A percentile compares a stretch with the other conserved stretches of the same genome.
phyloP scores from a whole-genome alignment of 2,888 invertebrate species.

The Idaea straminata region DNA sequence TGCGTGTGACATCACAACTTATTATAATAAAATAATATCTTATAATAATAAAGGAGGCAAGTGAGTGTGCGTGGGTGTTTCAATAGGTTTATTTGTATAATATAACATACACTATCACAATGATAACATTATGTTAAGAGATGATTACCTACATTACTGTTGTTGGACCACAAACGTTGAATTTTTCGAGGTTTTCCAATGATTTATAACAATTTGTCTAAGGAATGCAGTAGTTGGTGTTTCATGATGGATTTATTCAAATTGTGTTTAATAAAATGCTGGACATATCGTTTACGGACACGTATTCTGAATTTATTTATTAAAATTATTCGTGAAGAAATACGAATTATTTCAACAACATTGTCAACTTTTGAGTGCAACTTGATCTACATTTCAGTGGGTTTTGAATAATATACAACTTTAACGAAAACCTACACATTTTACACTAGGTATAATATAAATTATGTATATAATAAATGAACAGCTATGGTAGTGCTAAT shows the following conservation, averaged over 20 bases:
- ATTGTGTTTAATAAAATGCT: neutral
- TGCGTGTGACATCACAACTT: slow-evolving; percentile 20
- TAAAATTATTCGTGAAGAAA: neutral
- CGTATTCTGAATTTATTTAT: neutral
- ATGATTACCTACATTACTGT: slow-evolving; percentile 28
- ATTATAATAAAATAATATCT: slow-evolving; percentile 16
- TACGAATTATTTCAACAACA: slow-evolving; percentile 1
- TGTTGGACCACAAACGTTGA: slow-evolving; percentile 38
- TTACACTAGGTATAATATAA: neutral
- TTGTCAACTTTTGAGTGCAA: neutral
- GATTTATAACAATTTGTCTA: slow-evolving; percentile 18
- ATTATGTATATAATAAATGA: neutral
- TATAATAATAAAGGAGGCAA: slow-evolving; percentile 27
- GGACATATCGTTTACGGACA: neutral
- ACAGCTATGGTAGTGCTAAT: neutral
- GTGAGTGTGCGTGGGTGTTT: slow-evolving; percentile 36
- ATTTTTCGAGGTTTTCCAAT: slow-evolving; percentile 19
- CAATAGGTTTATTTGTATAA: slow-evolving; percentile 42
- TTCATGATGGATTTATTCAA: neutral
- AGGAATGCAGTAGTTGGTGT: slow-evolving; percentile 5
- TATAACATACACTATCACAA: slow-evolving; percentile 30
- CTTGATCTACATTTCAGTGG: neutral
- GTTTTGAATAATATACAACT: neutral
- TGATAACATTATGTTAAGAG: slow-evolving; percentile 41
- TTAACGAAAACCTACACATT: neutral